Base-by-base conservation (phyloP, 2,797 vertebrate genomes). In the Acanthopagrus latus region DNA sequence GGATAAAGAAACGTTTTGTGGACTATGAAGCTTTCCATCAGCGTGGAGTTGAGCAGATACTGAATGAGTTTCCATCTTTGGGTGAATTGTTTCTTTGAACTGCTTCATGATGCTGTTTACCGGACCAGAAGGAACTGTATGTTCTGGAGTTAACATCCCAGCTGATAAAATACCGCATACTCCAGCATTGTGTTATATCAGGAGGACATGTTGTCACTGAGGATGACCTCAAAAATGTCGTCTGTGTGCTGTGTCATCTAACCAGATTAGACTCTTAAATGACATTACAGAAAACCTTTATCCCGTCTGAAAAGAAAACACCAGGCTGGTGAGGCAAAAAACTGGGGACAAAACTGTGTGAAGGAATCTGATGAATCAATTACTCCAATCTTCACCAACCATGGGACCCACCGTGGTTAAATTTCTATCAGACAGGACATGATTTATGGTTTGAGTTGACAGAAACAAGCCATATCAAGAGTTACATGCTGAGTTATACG, bases 141-240 rank as follows among this genome's bases (percentile, higher is more conserved):
- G 68, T 77, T 18, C 80, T 20, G 46, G 3, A 64, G 21, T 21
- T 0, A 60, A 64, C 70, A 21, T 17, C 17, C 3, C 29, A 44
- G 62, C 17, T 72, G 64, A 74, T 72, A 63, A 72, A 59, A 44
- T 59, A 5, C 20, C 10, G 6, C 41, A 38, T 6, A 2, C 17
- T 0, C 46, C 46, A 25, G 57, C 52, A 3, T 46, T 18, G n/a
- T 43, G 13, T 43, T 14, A 0, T 56, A 57, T 78, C 69, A 66
- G 47, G 3, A 3, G 16, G 14, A 44, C 9, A 2, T 43, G 17
- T 1, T 46, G 4, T 78, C 7, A 5, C 20, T 9, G 12, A 1
- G 8, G 29, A 33, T 27, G 51, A 79, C 48, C 68, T 70, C 5
- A 50, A 3, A 73, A 5, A 73, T 14, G 20, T 55, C 62, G 17